phyloP scores from a whole-genome alignment of 2,888 invertebrate genomes.

The Herminia tarsipennalis region DNA sequence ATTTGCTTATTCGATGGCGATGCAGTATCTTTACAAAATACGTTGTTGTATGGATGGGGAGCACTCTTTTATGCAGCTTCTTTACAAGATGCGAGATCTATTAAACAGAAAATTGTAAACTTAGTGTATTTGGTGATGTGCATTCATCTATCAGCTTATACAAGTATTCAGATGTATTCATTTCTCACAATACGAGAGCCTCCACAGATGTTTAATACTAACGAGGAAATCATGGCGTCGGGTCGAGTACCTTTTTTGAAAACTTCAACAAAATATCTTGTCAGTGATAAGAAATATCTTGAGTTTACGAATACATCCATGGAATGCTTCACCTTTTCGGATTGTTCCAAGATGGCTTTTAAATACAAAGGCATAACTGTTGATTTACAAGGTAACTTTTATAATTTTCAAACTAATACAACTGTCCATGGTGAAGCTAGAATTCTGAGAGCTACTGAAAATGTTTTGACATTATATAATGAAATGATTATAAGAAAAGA shows the following conservation, averaged over 20 bases:
- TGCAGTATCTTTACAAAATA: constrained; percentile 44
- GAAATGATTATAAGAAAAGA: constrained; percentile 67
- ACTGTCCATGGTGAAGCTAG: constrained; percentile 64
- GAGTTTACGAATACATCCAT: constrained; percentile 53
- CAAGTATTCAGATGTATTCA: constrained; percentile 65
- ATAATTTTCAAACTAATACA: constrained; percentile 56
- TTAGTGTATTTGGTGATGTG: constrained; percentile 61
- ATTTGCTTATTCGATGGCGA: constrained; percentile 54
- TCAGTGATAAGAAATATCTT: constrained; percentile 54
- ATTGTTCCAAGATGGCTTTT: constrained; percentile 53
- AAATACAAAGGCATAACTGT: constrained; percentile 59
- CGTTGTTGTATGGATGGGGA: constrained; percentile 64
- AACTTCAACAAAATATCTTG: constrained; percentile 53
- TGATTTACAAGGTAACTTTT: constrained; percentile 54
- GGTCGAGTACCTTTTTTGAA: constrained; percentile 54
- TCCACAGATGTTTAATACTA: constrained; percentile 56
- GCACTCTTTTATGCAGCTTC: constrained; percentile 59
- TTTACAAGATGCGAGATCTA: constrained; percentile 52
- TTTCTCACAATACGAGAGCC: constrained; percentile 66
- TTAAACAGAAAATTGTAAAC: constrained; percentile 67
- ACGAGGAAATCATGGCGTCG: constrained; percentile 59
- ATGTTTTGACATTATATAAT: constrained; percentile 61
- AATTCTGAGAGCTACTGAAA: constrained; percentile 55
- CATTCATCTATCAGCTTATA: constrained; percentile 61
- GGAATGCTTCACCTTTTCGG: constrained; percentile 52